Base-by-base conservation (phyloP, 2,888 invertebrate genomes). In the Coleophora flavipennella region DNA sequence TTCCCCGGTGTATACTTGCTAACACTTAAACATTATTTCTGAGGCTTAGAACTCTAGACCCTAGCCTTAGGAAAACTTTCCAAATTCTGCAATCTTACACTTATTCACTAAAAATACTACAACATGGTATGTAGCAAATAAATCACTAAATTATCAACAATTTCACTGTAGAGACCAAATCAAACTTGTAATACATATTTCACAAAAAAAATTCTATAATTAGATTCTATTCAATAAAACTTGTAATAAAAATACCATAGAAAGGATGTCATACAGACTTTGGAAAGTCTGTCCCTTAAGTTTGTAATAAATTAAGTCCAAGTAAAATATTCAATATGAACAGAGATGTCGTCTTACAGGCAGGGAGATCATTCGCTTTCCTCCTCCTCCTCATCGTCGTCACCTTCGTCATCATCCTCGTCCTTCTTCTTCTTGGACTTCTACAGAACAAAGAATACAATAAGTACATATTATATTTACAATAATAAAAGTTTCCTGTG, bases 321-420 rank as follows among this genome's bases (percentile, higher is more conserved):
- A 80, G 80, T 79, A 80, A 84, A 81, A 80, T 80, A 83, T 79
- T 81, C 76, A 80, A 73, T 81, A 81, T 77, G 83, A 85, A 79
- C 84, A 81, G 79, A 68, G 67, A 64, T 67, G 64, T 71, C 67
- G 64, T 71, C 62, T 71, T 74, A 57, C 51, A 57, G 59, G 54
- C 65, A 59, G 67, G 68, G 83, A 81, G 83, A 83, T 87, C 88
- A 88, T 80, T 89, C 88, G 85, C 89, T 88, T 66, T 88, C 88
- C 56, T 90, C 89, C 45, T 87, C 89, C 49, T 87, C 87, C 45
- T 86, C 86, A 40, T 90, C 89, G 43, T 87, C 87, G 42, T 88
- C 89, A 28, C 88, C 89, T 45, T 88, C 88, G 39, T 90, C 89
- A 29, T 89, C 90, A 1, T 86, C 85, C 59, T 88, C 88, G 62